These are phyloP conservation scores for Lepidonotus clava DNA, from an alignment of 2,888 invertebrate genomes.

Conservation along the genomic window DNA sequence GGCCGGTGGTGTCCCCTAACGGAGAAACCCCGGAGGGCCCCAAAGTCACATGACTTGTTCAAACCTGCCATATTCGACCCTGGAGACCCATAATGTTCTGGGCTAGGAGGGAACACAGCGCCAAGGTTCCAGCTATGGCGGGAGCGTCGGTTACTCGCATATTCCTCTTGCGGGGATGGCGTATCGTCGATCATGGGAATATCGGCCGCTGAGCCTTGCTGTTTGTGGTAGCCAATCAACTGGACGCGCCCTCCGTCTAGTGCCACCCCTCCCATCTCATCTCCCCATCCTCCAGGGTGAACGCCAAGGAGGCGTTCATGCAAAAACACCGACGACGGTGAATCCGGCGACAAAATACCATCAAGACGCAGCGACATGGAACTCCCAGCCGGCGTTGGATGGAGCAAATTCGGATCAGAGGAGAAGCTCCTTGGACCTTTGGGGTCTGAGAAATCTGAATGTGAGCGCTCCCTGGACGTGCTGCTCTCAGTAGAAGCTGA, in stretches of 20 bases:
- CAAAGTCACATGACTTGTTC: constrained; percentile 36
- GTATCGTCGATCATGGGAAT: constrained; percentile 40
- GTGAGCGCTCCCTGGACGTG: background rate
- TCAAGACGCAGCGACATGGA: background rate
- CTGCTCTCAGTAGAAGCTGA: background rate
- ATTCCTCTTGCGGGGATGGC: background rate
- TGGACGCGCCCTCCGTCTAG: no score
- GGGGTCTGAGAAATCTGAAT: constrained; percentile 8
- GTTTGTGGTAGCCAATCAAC: background rate
- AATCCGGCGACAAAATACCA: background rate
- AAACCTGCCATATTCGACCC: background rate
- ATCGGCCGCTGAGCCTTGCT: background rate
- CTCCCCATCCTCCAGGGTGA: no score
- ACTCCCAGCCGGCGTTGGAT: background rate
- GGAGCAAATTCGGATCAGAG: constrained; percentile 16
- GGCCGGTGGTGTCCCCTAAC: background rate
- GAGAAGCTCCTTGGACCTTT: background rate
- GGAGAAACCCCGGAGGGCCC: background rate
- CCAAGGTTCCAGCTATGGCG: background rate
- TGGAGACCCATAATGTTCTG: background rate
- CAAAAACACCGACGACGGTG: no score
- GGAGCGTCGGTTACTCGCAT: background rate
- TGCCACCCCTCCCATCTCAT: no score
- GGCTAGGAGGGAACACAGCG: background rate
- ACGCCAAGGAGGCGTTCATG: background rate